phyloP scores from a whole-genome alignment of 1,140 invertebrate species.

The Listronotus bonariensis region DNA sequence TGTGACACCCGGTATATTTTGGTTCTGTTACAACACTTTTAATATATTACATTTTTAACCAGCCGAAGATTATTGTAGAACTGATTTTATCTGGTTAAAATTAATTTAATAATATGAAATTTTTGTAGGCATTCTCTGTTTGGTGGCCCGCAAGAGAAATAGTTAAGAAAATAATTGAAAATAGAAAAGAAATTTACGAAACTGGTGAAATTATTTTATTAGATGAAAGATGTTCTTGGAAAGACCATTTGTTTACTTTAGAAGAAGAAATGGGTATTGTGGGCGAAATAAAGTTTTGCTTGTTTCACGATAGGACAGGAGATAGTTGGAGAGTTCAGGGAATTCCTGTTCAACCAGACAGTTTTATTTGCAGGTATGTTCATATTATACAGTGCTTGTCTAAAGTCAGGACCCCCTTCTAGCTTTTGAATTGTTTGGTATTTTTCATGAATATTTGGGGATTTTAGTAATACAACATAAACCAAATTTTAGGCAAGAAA shows the following conservation, averaged over 20 bases:
- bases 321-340: constrained; percentile 79
- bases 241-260: constrained; percentile 81
- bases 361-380: constrained; percentile 78
- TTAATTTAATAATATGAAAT: too few relatives aligned
- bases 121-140: constrained; percentile 63
- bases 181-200: constrained; percentile 66
- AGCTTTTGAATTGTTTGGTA: too few relatives aligned
- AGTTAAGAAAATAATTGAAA: constrained; percentile 73
- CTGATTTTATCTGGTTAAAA: too few relatives aligned
- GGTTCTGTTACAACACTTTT: too few relatives aligned
- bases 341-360: constrained; percentile 72
- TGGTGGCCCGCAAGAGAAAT: constrained; percentile 85
- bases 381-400: too few relatives aligned
- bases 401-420: too few relatives aligned
- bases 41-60: too few relatives aligned
- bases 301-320: constrained; percentile 67
- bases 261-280: constrained; percentile 76
- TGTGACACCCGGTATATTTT: too few relatives aligned
- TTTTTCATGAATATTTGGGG: too few relatives aligned
- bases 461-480: too few relatives aligned
- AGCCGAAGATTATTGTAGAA: too few relatives aligned
- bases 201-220: constrained; percentile 82
- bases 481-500: too few relatives aligned
- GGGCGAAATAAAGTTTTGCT: constrained; percentile 73
- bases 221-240: constrained; percentile 78